phyloP scores from a whole-genome alignment of 1,140 invertebrate genomes.

The Leptopilina clavipes region DNA sequence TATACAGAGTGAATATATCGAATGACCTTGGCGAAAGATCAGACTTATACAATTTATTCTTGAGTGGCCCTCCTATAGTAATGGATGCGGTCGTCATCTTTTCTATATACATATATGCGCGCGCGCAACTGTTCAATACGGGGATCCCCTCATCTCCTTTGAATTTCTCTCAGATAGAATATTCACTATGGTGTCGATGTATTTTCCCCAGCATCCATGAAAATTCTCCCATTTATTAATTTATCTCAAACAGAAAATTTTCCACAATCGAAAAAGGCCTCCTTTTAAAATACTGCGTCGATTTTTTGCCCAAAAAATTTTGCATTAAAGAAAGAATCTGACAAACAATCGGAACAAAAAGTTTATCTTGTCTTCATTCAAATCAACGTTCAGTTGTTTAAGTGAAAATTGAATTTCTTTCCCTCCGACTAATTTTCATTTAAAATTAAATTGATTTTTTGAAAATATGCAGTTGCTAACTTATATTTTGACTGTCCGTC shows the following conservation, averaged over 20 bases:
- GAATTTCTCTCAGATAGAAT: neutral
- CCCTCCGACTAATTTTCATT: too few relatives aligned
- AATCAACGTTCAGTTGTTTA: too few relatives aligned
- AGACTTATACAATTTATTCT: slow-evolving; percentile 49
- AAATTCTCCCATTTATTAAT: too few relatives aligned
- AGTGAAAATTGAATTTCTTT: too few relatives aligned
- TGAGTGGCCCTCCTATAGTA: slow-evolving; percentile 46
- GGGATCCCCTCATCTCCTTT: slow-evolving; percentile 46
- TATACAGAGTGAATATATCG: slow-evolving; percentile 6
- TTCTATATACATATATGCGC: slow-evolving; percentile 54
- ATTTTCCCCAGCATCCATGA: slow-evolving; percentile 9
- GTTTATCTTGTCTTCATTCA: too few relatives aligned
- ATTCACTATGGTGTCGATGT: slow-evolving; percentile 36
- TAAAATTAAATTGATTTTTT: too few relatives aligned
- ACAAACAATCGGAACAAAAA: too few relatives aligned
- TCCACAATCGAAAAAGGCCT: neutral
- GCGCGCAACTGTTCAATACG: slow-evolving; percentile 74
- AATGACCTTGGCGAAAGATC: slow-evolving; percentile 51
- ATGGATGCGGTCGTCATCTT: slow-evolving; percentile 60
- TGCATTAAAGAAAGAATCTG: too few relatives aligned
- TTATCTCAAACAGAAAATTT: neutral
- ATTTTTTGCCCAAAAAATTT: too few relatives aligned
- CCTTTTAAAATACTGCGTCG: too few relatives aligned
- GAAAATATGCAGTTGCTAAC: too few relatives aligned
- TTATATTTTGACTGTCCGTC: too few relatives aligned